Conservation (phyloP, 2,113 vertebrate species). For the Machaerirhynchus nigripectus region DNA sequence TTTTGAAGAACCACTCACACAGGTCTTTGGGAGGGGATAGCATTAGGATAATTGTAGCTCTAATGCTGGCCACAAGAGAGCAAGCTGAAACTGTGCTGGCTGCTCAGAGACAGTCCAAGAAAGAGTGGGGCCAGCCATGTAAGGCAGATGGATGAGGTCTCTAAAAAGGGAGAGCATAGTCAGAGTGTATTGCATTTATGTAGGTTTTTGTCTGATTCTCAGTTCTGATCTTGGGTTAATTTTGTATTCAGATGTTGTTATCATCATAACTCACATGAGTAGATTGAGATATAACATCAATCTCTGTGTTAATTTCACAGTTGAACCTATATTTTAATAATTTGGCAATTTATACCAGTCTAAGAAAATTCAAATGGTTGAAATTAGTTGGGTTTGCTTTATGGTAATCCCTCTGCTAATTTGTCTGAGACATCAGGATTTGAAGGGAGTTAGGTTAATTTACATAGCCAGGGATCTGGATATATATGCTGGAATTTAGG, state of each 20-base stretch:
- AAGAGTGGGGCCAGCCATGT: background rate
- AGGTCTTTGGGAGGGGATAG: background rate
- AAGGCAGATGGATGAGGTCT: background rate
- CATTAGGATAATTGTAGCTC: background rate
- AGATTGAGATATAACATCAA: background rate
- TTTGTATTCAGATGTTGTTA: background rate
- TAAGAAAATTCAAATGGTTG: background rate
- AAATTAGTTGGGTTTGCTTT: background rate
- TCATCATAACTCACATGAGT: fast-evolving
- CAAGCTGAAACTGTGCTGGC: background rate
- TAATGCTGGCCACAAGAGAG: constrained; percentile 37
- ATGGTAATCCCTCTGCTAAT: background rate
- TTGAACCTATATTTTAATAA: background rate
- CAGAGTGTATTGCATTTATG: background rate
- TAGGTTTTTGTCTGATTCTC: background rate
- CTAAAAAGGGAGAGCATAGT: background rate
- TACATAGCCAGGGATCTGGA: background rate
- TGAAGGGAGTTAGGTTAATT: background rate
- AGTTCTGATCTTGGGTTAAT: background rate
- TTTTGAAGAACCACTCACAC: background rate
- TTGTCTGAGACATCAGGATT: background rate
- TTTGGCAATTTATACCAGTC: background rate
- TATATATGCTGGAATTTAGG: background rate
- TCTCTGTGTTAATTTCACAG: background rate
- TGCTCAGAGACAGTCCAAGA: background rate